Base-by-base conservation (phyloP, 2,113 vertebrate genomes). In the Chaetodon trifascialis region DNA sequence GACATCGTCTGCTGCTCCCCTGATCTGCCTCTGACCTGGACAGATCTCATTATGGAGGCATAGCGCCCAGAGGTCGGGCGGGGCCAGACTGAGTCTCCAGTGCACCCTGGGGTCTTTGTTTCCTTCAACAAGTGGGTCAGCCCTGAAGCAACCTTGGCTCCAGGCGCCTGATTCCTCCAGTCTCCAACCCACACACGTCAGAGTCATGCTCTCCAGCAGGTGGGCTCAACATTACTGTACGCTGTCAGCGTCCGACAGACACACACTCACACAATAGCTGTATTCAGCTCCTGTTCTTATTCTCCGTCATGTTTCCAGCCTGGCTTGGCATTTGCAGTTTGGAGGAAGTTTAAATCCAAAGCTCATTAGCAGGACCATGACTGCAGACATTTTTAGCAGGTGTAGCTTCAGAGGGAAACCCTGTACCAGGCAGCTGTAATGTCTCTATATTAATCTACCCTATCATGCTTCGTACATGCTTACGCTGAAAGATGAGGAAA, bases 161-260 rank as follows among this genome's bases (percentile, higher is more conserved):
- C 77, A 62, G 83, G 52, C 65, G 47, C 75, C 79, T 87, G 78
- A 83, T 86, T 87, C 86, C 76, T 81, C 54, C 55, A n/a, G 76
- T 77, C 79, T 76, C 55, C 68, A 80, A 86, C 80, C 72, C 81
- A 89, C 85, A 88, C 85, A 90, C 49, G 54, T 79, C 83, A 74
- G 63, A 89, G 82, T 85, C 71, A 11, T 52, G 87, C 86, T 88
- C 70, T 88, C 19, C 85, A 86, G 89, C 91, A 81, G 88, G 90
- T 86, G 88, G 88, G 78, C 80, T 88, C 77, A 55, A 38, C 73
- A 34, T 68, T 68, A 73, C 74, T 73, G 69, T 52, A 78, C 23
- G 46, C 80, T 70, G 65, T 84, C 44, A 54, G 69, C 16, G 52
- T 85, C 68, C 42, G 15, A 30, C 54, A 73, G 60, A 88, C 68